Base-by-base conservation (phyloP, 2,113 vertebrate species). In the Glaucidium brasilianum region DNA sequence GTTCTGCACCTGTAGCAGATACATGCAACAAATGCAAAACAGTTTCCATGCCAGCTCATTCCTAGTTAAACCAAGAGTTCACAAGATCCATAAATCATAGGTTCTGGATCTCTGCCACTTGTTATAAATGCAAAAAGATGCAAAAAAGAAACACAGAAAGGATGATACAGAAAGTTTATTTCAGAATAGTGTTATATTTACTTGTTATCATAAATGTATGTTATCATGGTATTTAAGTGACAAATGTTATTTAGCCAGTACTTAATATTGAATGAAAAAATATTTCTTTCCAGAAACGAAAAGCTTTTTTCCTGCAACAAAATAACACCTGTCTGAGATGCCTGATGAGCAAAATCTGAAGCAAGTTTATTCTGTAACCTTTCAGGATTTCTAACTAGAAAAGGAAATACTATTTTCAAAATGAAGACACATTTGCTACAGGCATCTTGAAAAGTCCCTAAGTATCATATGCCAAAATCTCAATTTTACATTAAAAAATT, bases 1-100 rank as follows among this genome's bases (percentile, higher is more conserved):
- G 43, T 77, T 85, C 50, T 80, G 63, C 74, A 94, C 67, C 91
- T 96, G 84, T 64, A 94, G 89, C 49, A 95, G 84, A 85, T 62
- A 79, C n/a, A 68, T 8, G 71, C 78, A 93, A 90, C 35, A 93
- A 93, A 96, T 85, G 53, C 67, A 85, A 92, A 93, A 47, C 26
- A 66, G 39, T 66, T 88, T 76, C 78, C 59, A 76, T 37, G n/a
- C 18, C 81, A 85, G 63, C 71, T 88, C 59, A 29, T 62, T 95
- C 39, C 26, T 43, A 88, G 71, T 69, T 69, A 83, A 80, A 88
- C 15, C n/a, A 79, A 79, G 92, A 90, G 71, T 79, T 79, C 88
- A 83, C 15, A 34, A 83, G 41, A 69, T 66, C n/a, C 41, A 77
- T 73, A 93, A 94, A 95, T 94, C 59, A 56, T 5, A 90, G 13